A percentile compares a stretch with the other conserved stretches of the same genome.
Conservation (phyloP, 1,140 invertebrate genomes). For the Temnothorax nylanderi region DNA sequence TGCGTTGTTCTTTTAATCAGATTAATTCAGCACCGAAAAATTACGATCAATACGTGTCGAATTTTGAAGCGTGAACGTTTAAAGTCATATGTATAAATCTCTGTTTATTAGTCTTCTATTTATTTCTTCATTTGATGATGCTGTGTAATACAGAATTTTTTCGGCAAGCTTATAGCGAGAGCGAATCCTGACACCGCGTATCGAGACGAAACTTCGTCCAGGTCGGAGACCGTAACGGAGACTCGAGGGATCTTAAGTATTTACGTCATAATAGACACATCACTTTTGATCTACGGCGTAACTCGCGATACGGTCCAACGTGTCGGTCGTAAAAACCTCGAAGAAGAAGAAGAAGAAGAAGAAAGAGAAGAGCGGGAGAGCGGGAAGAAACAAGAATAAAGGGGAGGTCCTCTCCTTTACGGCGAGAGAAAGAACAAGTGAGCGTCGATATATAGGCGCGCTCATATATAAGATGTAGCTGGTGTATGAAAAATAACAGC, state of each 20-base stretch:
- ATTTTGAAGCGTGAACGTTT: not conserved
- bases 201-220: constrained; percentile 26
- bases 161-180: not conserved
- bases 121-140: not conserved
- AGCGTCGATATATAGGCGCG: constrained; percentile 59
- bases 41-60: not conserved
- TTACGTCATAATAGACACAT: constrained; percentile 84
- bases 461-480: constrained; percentile 79
- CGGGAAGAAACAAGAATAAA: constrained; percentile 55
- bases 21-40: not conserved
- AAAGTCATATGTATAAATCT: not conserved
- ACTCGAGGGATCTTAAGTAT: constrained; percentile 75
- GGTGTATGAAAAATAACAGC: constrained; percentile 85
- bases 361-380: constrained; percentile 66
- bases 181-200: constrained; percentile 22
- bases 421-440: constrained; percentile 62
- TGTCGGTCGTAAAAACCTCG: constrained; percentile 83
- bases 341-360: constrained; percentile 74
- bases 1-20: not conserved
- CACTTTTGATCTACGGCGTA: constrained; percentile 82
- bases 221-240: constrained; percentile 34
- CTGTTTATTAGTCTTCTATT: not conserved
- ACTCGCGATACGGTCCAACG: constrained; percentile 78
- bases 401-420: constrained; percentile 68
- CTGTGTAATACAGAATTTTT: not conserved